These are phyloP conservation scores for Clitarchus hookeri DNA, from an alignment of 2,888 invertebrate genomes.

Conservation along the genomic window DNA sequence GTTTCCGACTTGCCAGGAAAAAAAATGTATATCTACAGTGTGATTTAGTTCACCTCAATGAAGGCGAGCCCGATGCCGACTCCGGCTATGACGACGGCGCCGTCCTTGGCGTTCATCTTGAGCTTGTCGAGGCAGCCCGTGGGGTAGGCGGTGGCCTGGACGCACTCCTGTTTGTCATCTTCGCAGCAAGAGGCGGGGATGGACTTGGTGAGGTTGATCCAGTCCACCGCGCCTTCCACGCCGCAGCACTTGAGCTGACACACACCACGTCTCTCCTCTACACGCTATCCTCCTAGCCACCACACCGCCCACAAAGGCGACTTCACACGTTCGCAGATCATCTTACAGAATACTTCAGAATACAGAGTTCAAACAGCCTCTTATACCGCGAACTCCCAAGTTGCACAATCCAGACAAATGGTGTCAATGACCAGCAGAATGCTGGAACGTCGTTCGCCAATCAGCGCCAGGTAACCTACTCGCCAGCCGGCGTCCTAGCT, in stretches of 20 bases:
- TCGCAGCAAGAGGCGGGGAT: constrained; percentile 35
- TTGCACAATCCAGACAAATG: too few relatives aligned
- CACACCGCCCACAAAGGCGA: too few relatives aligned
- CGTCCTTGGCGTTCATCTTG: constrained; percentile 58
- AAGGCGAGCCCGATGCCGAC: constrained; percentile 70
- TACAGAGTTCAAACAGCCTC: too few relatives aligned
- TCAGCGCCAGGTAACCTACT: too few relatives aligned
- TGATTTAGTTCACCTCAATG: constrained; percentile 58
- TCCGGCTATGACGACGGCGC: constrained; percentile 61
- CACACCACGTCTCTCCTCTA: constrained; percentile 4
- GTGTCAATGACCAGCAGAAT: too few relatives aligned
- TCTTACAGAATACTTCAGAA: too few relatives aligned
- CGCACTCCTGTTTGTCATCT: not conserved
- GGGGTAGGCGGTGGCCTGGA: constrained; percentile 51
- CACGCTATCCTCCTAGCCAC: not conserved
- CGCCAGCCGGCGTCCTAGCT: too few relatives aligned
- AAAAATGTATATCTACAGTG: too few relatives aligned
- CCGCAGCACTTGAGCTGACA: constrained; percentile 40
- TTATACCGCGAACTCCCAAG: too few relatives aligned
- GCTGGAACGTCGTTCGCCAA: too few relatives aligned
- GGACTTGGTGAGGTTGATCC: constrained; percentile 33
- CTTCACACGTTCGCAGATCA: too few relatives aligned
- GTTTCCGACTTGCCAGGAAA: too few relatives aligned
- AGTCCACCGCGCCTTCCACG: constrained; percentile 34
- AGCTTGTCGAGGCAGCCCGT: constrained; percentile 62